Conservation (phyloP, 2,113 vertebrate genomes). For the Ursus arctos region DNA sequence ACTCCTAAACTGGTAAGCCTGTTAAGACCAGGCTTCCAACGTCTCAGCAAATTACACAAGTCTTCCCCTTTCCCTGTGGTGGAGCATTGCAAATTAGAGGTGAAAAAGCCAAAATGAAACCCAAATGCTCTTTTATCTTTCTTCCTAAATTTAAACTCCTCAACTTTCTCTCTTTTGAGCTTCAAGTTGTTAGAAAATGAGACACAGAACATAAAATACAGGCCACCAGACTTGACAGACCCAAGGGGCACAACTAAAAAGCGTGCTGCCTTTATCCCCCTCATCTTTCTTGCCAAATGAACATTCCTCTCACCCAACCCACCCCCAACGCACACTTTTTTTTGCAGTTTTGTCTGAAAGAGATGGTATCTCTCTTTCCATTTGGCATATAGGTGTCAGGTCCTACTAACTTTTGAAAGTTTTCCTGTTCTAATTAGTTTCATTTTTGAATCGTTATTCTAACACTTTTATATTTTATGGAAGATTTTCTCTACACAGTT, state of each 20-base stretch:
- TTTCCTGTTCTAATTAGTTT: background rate
- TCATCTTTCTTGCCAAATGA: background rate
- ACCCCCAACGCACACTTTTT: too few species aligned
- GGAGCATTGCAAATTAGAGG: background rate
- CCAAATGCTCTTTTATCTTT: background rate
- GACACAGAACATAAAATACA: background rate
- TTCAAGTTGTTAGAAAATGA: conserved; percentile 23
- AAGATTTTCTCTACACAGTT: background rate
- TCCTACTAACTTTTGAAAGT: background rate
- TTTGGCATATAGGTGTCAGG: background rate
- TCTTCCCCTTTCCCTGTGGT: background rate
- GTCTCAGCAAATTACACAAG: background rate
- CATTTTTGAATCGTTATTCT: background rate
- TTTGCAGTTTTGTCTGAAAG: background rate
- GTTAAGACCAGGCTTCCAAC: background rate
- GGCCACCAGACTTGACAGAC: background rate
- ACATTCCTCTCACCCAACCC: too few species aligned
- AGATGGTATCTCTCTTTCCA: background rate
- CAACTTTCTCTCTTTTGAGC: background rate
- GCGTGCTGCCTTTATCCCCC: background rate
- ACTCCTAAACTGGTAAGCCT: background rate
- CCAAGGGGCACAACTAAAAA: background rate
- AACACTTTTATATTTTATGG: background rate
- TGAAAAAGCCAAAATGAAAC: background rate
- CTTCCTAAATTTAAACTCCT: background rate